Conservation (phyloP, 2,888 invertebrate species). For the Hipparchia sbordonii region DNA sequence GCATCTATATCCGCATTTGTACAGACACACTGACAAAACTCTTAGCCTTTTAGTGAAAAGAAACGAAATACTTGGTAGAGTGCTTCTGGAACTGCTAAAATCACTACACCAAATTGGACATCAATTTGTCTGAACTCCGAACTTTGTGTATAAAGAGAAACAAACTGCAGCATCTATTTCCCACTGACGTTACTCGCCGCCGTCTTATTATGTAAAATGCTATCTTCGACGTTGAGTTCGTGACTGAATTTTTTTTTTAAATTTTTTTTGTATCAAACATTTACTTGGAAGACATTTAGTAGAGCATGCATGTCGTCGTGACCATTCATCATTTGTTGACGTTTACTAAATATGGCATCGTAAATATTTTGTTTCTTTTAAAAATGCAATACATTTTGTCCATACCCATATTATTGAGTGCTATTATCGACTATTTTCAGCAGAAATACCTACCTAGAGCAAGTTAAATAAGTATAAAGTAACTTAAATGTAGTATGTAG, state of each 20-base stretch:
- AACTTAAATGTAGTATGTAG: too few relatives aligned
- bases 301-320: too few relatives aligned
- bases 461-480: too few relatives aligned
- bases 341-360: too few relatives aligned
- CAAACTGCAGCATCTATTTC: conserved; percentile 31
- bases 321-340: too few relatives aligned
- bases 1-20: too few relatives aligned
- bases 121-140: conserved; percentile 34
- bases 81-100: conserved; percentile 15
- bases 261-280: not conserved
- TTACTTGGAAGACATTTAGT: not conserved
- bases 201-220: not conserved
- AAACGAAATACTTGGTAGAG: not conserved
- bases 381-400: too few relatives aligned
- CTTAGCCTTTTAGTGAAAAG: not conserved
- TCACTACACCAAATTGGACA: conserved; percentile 34
- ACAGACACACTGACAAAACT: not conserved
- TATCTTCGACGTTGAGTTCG: not conserved
- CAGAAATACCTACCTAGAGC: too few relatives aligned
- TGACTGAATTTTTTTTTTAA: too few relatives aligned
- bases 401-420: too few relatives aligned
- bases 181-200: conserved; percentile 20
- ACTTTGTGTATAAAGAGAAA: conserved; percentile 33
- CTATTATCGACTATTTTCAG: too few relatives aligned
- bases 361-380: too few relatives aligned